Percentiles rank a stretch among this genome's conserved stretches.
Evolutionary conservation across 1,140 invertebrate species (phyloP).

Genomic region (Pseudomyrmex pallidus): DNA sequence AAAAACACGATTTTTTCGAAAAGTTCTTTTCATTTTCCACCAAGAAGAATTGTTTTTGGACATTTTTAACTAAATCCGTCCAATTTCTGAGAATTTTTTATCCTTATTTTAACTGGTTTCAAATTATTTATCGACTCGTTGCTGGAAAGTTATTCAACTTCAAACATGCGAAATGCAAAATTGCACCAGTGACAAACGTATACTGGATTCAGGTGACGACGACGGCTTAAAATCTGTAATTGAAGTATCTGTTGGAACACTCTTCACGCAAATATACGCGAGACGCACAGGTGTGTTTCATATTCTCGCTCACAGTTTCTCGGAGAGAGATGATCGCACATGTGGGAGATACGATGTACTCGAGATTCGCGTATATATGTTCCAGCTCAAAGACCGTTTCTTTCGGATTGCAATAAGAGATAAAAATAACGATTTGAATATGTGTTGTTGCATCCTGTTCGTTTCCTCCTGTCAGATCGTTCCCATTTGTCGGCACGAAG

Average conservation of each 20-base stretch:
- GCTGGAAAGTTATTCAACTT: no score
- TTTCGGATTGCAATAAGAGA: conserved; percentile 11
- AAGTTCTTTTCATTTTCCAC: no score
- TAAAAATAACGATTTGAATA: conserved; percentile 61
- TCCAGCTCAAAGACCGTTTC: background rate
- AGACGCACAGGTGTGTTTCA: conserved; percentile 19
- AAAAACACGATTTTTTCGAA: no score
- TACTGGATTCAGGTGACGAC: no score
- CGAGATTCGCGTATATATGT: conserved; percentile 29
- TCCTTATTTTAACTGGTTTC: no score
- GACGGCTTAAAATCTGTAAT: background rate
- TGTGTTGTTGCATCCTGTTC: conserved; percentile 15
- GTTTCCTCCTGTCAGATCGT: background rate
- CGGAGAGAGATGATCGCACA: no score
- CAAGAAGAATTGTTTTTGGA: no score
- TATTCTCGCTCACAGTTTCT: conserved; percentile 22
- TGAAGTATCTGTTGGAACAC: background rate
- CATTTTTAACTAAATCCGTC: no score
- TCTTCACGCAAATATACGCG: background rate
- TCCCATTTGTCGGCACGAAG: background rate
- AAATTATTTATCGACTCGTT: no score
- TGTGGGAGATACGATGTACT: conserved; percentile 9
- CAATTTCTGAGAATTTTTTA: no score
- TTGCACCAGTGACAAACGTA: no score
- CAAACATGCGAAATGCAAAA: no score